Base-by-base conservation (phyloP, 1,140 invertebrate genomes). In the Papilio machaon region DNA sequence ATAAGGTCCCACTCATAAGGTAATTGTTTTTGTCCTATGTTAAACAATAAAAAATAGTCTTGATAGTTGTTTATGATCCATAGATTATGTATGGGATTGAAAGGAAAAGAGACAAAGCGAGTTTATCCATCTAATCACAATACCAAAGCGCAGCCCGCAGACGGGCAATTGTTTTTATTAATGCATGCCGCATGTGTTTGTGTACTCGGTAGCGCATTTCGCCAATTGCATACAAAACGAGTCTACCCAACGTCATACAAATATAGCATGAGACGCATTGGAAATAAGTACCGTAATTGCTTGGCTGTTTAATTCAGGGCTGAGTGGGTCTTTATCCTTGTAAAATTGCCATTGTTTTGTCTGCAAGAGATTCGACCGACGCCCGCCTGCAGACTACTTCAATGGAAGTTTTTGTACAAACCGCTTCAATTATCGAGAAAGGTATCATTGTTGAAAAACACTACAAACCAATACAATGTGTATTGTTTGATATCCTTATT, bases 291-390 rank as follows among this genome's bases (percentile, higher is more conserved):
- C 73, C n/a, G 35, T 23, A 52, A 47, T 75, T 13, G 73, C 73
- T 19, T 52, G n/a, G 46, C 11, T 5, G 19, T 23, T 19, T 11
- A 5, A 11, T 75, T 43, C n/a, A 47, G 73, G 19, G 73, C 46
- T 75, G 73, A 75, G 47, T 73, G 73, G 46, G 19, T 75, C 74
- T 76, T 76, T 76, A 76, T 76, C 43, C 74, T 76, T 52, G 74
- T 76, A 76, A 76, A 76, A 76, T 76, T 76, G 47, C 23, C 73
- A 47, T 76, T 76, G 74, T 76, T 76, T 76, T 30, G 74, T 76
- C 74, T 76, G 74, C 74, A 52, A 76, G 47, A 76, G 74, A 52
- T 49, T 76, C 74, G 74, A 76, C 74, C 46, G 74, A 30, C 74
- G 74, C 74, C 74, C 43, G 73, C 8, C 15, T 30, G 47, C 43